Conservation (phyloP, 2,797 vertebrate species). For the Meda fulgida region DNA sequence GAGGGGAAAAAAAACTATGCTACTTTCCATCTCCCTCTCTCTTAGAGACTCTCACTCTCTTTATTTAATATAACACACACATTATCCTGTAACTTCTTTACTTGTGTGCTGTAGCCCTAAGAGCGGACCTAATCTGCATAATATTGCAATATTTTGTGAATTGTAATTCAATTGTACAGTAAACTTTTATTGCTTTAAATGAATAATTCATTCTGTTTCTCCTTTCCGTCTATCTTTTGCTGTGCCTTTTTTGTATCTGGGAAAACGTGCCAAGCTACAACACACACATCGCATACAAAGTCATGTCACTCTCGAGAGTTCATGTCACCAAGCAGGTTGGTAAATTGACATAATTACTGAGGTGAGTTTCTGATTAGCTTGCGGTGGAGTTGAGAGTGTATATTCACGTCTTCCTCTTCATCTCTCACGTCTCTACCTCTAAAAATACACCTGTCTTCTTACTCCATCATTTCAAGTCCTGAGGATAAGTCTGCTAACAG, state of each 20-base stretch:
- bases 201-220: constrained; percentile 14
- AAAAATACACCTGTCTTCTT: constrained; percentile 47
- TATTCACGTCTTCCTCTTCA: constrained; percentile 36
- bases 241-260: constrained; percentile 12
- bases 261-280: constrained; percentile 5
- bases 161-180: constrained; percentile 20
- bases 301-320: constrained; percentile 57
- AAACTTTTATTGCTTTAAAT: constrained; percentile 26
- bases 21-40: constrained; percentile 10
- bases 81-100: constrained; percentile 11
- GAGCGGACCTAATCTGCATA: constrained; percentile 25
- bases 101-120: neutral
- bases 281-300: constrained; percentile 33
- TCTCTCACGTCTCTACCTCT: constrained; percentile 19
- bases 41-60: neutral
- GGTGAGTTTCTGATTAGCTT: constrained; percentile 52
- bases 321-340: constrained; percentile 41
- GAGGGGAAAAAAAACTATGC: neutral
- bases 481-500: constrained; percentile 39
- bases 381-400: constrained; percentile 27
- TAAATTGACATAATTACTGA: constrained; percentile 56
- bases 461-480: constrained; percentile 43
- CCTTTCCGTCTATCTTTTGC: neutral
- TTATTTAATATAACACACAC: constrained; percentile 3
- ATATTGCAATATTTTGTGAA: constrained; percentile 8